Conservation (phyloP, 1,140 invertebrate species). For the Tetragonula clypearis region DNA sequence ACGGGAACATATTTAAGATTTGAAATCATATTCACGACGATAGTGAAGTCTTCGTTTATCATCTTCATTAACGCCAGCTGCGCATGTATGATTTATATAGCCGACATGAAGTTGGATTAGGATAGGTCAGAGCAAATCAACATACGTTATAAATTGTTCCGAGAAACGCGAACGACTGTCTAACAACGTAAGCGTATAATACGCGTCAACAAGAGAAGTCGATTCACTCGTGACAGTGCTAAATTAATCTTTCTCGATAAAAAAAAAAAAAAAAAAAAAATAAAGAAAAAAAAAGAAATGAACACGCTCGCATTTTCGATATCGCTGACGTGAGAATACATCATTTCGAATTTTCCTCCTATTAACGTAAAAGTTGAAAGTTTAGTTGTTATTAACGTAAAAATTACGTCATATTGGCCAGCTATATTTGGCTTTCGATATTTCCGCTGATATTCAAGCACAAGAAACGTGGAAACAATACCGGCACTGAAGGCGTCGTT, state of each 20-base stretch:
- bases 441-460: too few species aligned
- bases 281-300: too few species aligned
- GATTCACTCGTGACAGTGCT: not conserved
- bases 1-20: not conserved
- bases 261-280: not conserved
- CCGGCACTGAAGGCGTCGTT: too few species aligned
- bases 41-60: not conserved
- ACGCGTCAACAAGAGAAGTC: not conserved
- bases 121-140: slow-evolving; percentile 19
- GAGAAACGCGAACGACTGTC: slow-evolving; percentile 5
- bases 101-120: not conserved
- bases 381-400: too few species aligned
- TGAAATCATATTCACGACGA: too few species aligned
- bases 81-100: not conserved
- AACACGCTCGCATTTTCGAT: too few species aligned
- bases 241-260: not conserved
- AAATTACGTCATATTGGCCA: too few species aligned
- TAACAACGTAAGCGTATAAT: not conserved
- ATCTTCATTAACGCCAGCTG: not conserved
- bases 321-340: too few species aligned
- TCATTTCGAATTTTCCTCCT: too few species aligned
- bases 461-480: too few species aligned
- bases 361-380: too few species aligned
- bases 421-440: too few species aligned
- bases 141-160: not conserved